Percentiles rank a stretch among this genome's conserved stretches.
phyloP scores from a whole-genome alignment of 2,113 vertebrate species.

The Tenrec ecaudatus region DNA sequence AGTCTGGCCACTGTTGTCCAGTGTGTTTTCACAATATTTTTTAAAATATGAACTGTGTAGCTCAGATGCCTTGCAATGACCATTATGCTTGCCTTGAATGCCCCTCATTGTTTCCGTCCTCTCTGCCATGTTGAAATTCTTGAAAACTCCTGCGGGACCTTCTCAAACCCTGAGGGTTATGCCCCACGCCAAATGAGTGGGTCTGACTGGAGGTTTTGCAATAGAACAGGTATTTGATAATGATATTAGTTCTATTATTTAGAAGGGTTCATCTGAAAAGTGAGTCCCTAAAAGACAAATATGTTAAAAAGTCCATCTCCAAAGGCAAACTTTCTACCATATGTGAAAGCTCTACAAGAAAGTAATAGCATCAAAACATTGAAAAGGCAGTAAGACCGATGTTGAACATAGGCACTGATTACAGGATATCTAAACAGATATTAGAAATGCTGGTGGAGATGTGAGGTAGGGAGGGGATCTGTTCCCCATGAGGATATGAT shows the following conservation, averaged over 20 bases:
- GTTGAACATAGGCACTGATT: too few relatives aligned
- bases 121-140: background rate
- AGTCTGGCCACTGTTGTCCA: background rate
- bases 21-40: background rate
- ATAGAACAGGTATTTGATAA: background rate
- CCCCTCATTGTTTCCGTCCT: background rate
- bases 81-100: background rate
- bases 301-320: background rate
- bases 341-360: background rate
- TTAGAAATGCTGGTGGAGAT: too few relatives aligned
- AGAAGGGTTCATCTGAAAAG: constrained; percentile 18
- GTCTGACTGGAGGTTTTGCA: background rate
- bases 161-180: background rate
- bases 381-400: background rate
- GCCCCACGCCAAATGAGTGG: background rate
- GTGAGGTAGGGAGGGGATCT: too few relatives aligned
- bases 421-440: too few relatives aligned
- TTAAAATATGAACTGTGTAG: background rate
- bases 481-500: too few relatives aligned
- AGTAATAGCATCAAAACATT: background rate
- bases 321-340: background rate
- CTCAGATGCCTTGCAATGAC: background rate
- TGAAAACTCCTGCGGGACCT: background rate
- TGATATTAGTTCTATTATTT: background rate
- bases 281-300: background rate